Evolutionary conservation across 2,797 vertebrate species (phyloP).

Genomic region (Scarus forsteni): DNA sequence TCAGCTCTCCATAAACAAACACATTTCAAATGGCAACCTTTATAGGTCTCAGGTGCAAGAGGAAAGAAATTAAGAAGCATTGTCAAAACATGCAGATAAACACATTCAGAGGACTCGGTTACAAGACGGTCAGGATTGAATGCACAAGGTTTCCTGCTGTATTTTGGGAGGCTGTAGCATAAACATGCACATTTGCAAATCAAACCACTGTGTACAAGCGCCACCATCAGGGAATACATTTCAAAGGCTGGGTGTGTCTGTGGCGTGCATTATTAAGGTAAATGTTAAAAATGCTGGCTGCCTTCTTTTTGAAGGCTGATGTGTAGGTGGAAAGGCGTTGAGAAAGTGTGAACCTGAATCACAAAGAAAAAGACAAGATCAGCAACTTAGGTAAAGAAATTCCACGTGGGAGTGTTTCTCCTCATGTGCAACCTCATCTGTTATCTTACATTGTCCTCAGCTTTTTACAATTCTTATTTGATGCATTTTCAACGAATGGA

Average conservation of each 20-base stretch:
- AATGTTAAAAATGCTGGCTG: slow-evolving; percentile 57
- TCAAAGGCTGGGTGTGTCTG: slow-evolving; percentile 59
- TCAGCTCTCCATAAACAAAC: slow-evolving; percentile 58
- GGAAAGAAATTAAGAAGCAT: slow-evolving; percentile 71
- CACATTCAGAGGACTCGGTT: slow-evolving; percentile 73
- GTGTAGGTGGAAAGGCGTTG: slow-evolving; percentile 33
- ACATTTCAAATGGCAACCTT: slow-evolving; percentile 65
- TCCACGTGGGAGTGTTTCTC: slow-evolving; percentile 25
- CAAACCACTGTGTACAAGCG: slow-evolving; percentile 61
- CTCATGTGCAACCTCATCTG: slow-evolving; percentile 34
- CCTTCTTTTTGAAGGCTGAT: slow-evolving; percentile 44
- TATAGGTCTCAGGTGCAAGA: slow-evolving; percentile 60
- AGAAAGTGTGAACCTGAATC: slow-evolving; percentile 29
- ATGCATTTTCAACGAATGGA: slow-evolving; percentile 62
- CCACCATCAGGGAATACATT: slow-evolving; percentile 47
- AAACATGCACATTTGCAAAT: slow-evolving; percentile 81
- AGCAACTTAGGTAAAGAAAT: slow-evolving; percentile 35
- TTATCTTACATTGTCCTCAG: slow-evolving; percentile 53
- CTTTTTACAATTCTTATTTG: slow-evolving; percentile 28
- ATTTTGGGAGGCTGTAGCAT: slow-evolving; percentile 59
- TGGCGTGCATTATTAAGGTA: slow-evolving; percentile 43
- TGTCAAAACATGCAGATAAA: slow-evolving; percentile 84
- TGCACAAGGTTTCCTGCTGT: slow-evolving; percentile 67
- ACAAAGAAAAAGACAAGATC: slow-evolving; percentile 41
- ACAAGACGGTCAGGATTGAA: slow-evolving; percentile 68